A percentile compares a stretch with the other conserved stretches of the same genome.
Conservation (phyloP, 2,113 vertebrate genomes). For the Tympanuchus pallidicinctus region DNA sequence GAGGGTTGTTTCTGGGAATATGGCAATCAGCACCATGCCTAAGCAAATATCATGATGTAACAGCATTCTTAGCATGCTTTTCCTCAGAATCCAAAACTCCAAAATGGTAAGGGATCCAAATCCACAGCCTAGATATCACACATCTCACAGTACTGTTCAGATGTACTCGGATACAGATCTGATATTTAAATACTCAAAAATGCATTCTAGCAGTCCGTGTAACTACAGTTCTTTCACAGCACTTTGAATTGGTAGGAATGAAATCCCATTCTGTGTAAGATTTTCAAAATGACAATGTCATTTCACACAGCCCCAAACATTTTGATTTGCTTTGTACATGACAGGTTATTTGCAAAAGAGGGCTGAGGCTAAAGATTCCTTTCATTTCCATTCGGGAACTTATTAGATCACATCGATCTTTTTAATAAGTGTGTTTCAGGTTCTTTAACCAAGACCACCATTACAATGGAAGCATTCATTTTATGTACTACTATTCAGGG, state of each 20-base stretch:
- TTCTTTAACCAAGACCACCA: background rate
- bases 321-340: background rate
- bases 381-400: background rate
- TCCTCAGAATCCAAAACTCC: background rate
- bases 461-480: background rate
- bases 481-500: background rate
- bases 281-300: background rate
- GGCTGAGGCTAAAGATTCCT: background rate
- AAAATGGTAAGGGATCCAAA: background rate
- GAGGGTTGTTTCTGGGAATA: background rate
- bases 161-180: background rate
- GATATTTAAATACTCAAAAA: background rate
- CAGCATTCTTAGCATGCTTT: constrained; percentile 16
- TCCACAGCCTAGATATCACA: background rate
- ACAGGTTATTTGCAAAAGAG: background rate
- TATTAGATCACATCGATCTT: background rate
- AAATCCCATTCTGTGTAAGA: background rate
- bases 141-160: background rate
- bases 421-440: background rate
- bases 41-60: constrained; percentile 26
- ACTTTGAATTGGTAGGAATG: background rate
- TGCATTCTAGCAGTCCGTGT: background rate
- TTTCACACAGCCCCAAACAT: background rate
- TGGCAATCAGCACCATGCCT: background rate
- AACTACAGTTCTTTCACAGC: background rate